Evolutionary conservation across 2,888 invertebrate species (phyloP).

Genomic region (Neria commutata): DNA sequence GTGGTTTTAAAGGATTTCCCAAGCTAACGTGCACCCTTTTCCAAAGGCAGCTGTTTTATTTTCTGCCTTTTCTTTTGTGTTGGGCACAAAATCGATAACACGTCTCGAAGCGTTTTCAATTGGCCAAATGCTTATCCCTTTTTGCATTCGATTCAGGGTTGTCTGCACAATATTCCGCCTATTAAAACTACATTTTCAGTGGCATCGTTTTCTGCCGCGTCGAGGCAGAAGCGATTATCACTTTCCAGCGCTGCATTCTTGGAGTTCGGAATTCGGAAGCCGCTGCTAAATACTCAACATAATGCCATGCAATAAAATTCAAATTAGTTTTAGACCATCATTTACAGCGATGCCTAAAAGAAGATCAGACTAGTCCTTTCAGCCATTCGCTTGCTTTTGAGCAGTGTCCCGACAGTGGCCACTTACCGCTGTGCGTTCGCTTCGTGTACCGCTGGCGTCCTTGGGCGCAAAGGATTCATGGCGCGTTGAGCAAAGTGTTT

Average conservation of each 20-base stretch:
- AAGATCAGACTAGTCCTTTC: slow-evolving; percentile 9
- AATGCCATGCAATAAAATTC: slow-evolving; percentile 46
- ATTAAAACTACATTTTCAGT: slow-evolving; percentile 7
- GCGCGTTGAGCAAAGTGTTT: slow-evolving; percentile 33
- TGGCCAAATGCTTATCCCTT: background rate
- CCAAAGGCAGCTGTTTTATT: too few species aligned
- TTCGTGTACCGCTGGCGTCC: background rate
- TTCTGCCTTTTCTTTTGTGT: too few species aligned
- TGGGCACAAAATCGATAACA: background rate
- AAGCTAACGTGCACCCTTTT: background rate
- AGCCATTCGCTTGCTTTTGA: background rate
- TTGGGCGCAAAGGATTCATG: slow-evolving; percentile 34
- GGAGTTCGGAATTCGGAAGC: too few species aligned
- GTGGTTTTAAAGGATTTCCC: background rate
- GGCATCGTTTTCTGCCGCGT: background rate
- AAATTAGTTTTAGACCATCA: slow-evolving; percentile 56
- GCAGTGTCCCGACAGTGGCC: background rate
- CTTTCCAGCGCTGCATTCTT: background rate
- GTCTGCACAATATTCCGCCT: background rate
- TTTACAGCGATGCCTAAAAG: slow-evolving; percentile 25
- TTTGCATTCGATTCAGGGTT: background rate
- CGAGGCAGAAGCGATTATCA: slow-evolving; percentile 8
- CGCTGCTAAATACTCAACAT: background rate
- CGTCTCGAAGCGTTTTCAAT: background rate
- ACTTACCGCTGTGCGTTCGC: background rate